phyloP scores from a whole-genome alignment of 2,888 invertebrate genomes.

The Nomada ruficornis region DNA sequence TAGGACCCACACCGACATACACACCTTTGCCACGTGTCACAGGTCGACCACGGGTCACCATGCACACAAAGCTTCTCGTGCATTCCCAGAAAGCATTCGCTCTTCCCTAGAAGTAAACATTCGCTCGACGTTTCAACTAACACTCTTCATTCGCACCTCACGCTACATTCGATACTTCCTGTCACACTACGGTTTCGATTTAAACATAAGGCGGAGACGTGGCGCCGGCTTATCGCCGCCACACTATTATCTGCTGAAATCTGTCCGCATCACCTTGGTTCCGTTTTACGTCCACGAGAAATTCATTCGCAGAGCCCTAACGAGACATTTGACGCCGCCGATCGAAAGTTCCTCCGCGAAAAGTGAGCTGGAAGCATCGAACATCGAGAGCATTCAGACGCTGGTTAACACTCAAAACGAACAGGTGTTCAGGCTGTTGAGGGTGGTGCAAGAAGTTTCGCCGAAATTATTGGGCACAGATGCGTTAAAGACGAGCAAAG shows the following conservation, averaged over 20 bases:
- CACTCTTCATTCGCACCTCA: no score
- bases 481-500: conserved; percentile 87
- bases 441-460: conserved; percentile 86
- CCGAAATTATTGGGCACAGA: conserved; percentile 87
- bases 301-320: conserved; percentile 86
- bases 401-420: conserved; percentile 89
- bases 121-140: no score
- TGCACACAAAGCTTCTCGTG: no score
- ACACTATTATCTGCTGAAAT: background rate
- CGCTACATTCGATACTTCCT: no score
- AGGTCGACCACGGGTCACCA: no score
- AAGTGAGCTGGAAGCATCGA: conserved; percentile 84
- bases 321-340: conserved; percentile 89
- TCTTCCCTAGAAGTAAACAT: no score
- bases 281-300: conserved; percentile 4
- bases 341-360: conserved; percentile 83
- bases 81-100: no score
- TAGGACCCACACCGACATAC: no score
- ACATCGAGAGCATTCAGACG: conserved; percentile 87
- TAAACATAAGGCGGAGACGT: no score
- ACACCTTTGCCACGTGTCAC: no score
- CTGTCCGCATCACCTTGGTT: background rate
- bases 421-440: conserved; percentile 87
- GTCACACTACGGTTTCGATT: no score
- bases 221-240: no score